phyloP scores from a whole-genome alignment of 2,797 vertebrate species.

The Sebastes matsubarae region DNA sequence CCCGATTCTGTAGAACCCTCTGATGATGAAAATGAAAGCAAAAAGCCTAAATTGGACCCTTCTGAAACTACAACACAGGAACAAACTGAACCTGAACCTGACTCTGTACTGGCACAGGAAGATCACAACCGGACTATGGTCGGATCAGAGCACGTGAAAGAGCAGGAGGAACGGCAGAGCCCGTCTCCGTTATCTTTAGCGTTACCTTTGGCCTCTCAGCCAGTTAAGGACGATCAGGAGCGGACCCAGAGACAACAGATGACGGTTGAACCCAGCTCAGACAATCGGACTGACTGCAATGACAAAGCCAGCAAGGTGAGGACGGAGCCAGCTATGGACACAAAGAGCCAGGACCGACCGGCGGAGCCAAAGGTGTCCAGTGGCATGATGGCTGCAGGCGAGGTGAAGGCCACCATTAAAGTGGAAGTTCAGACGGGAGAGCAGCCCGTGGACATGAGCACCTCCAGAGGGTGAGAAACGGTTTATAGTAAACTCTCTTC shows the following conservation, averaged over 20 bases:
- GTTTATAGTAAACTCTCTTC: neutral
- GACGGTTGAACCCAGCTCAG: slow-evolving; percentile 47
- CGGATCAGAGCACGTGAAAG: slow-evolving; percentile 23
- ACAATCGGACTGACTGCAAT: slow-evolving; percentile 66
- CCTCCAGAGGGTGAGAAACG: slow-evolving; percentile 87
- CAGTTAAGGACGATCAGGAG: slow-evolving; percentile 51
- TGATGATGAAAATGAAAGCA: slow-evolving; percentile 84
- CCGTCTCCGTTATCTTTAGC: slow-evolving; percentile 35
- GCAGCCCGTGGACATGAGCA: slow-evolving; percentile 95
- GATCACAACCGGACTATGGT: slow-evolving; percentile 26
- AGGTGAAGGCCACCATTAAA: slow-evolving; percentile 88
- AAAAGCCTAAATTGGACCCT: slow-evolving; percentile 89
- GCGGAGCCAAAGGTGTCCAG: slow-evolving; percentile 60
- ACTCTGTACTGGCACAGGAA: slow-evolving; percentile 35
- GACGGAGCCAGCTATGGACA: slow-evolving; percentile 64
- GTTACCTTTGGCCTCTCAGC: slow-evolving; percentile 47
- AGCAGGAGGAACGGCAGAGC: slow-evolving; percentile 39
- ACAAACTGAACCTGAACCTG: slow-evolving; percentile 28
- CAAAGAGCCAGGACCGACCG: slow-evolving; percentile 33
- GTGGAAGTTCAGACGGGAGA: slow-evolving; percentile 88
- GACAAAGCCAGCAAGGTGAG: slow-evolving; percentile 43
- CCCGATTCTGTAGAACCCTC: slow-evolving; percentile 80
- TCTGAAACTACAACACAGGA: slow-evolving; percentile 48
- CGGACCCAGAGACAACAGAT: slow-evolving; percentile 25
- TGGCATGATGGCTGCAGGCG: slow-evolving; percentile 80